Evolutionary conservation across 2,888 invertebrate species (phyloP).

Genomic region (Ommatoiulus sabulosus): DNA sequence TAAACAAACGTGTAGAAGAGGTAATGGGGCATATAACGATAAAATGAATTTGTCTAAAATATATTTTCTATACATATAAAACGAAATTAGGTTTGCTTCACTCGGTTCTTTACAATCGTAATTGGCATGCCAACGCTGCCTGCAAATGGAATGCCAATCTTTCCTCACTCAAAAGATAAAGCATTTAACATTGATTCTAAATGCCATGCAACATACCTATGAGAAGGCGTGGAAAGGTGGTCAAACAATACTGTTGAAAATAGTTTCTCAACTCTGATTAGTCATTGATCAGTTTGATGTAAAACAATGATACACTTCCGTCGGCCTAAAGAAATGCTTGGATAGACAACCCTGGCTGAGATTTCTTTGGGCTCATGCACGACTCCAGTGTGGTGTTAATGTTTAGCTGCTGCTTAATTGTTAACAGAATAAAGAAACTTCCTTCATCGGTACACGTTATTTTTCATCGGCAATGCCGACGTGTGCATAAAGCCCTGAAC

Average conservation of each 20-base stretch:
- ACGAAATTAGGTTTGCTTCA: not conserved
- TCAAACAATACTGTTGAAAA: too few relatives aligned
- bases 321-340: too few relatives aligned
- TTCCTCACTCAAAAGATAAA: not conserved
- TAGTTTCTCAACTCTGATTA: too few relatives aligned
- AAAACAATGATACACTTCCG: too few relatives aligned
- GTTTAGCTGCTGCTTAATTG: not conserved
- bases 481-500: not conserved
- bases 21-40: not conserved
- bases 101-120: not conserved
- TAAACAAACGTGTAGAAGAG: not conserved
- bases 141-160: conserved; percentile 11
- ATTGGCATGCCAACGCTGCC: not conserved
- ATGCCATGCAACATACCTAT: too few relatives aligned
- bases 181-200: too few relatives aligned
- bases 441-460: not conserved
- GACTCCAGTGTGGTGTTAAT: not conserved
- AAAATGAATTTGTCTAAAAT: conserved; percentile 4
- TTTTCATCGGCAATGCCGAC: not conserved
- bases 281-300: too few relatives aligned
- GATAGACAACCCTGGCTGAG: too few relatives aligned
- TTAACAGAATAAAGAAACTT: not conserved
- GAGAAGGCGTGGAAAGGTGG: too few relatives aligned
- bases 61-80: not conserved
- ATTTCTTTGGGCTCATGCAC: too few relatives aligned